Conservation (phyloP, 2,888 invertebrate species). For the Emmelina monodactyla region DNA sequence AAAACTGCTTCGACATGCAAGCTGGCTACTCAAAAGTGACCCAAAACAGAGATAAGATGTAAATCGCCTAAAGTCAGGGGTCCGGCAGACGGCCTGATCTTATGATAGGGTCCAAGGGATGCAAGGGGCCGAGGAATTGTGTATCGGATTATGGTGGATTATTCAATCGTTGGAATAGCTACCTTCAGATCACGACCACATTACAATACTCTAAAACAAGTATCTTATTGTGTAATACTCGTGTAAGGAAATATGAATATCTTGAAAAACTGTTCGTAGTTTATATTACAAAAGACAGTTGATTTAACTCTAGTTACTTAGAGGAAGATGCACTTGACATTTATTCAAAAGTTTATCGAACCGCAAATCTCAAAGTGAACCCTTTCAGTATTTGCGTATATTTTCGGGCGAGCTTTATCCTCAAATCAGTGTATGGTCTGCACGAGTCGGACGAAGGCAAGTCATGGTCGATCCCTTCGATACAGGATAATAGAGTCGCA, state of each 20-base stretch:
- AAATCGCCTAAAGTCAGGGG: not conserved
- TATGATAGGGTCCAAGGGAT: not conserved
- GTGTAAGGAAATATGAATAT: no score
- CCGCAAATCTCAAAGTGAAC: no score
- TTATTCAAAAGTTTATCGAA: no score
- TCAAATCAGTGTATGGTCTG: not conserved
- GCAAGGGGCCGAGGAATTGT: not conserved
- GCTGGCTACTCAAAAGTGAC: not conserved
- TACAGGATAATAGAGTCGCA: constrained; percentile 48
- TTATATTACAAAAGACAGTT: no score
- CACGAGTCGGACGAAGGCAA: no score
- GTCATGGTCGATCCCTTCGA: constrained; percentile 5
- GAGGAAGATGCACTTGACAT: no score
- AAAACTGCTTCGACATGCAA: no score
- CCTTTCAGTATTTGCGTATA: no score
- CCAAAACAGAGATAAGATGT: not conserved
- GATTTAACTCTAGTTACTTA: no score
- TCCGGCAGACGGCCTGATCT: not conserved
- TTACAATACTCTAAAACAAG: no score
- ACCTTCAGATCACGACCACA: not conserved
- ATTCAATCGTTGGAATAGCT: not conserved
- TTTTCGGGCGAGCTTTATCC: not conserved
- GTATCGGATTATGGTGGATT: not conserved
- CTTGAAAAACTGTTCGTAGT: no score
- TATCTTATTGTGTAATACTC: no score